phyloP scores from a whole-genome alignment of 2,113 vertebrate species.

The Corythornis cristatus region DNA sequence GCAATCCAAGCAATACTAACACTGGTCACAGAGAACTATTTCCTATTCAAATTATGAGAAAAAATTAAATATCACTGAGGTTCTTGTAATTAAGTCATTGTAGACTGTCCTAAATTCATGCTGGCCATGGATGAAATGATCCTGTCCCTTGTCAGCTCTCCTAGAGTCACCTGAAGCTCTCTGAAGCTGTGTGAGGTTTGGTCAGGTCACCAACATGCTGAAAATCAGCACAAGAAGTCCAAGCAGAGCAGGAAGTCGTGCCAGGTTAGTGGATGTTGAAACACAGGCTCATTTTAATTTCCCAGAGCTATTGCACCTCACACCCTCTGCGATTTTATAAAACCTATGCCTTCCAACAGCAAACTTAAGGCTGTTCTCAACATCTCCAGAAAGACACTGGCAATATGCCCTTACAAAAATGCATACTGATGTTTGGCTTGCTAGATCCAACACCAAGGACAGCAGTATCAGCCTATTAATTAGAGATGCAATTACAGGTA shows the following conservation, averaged over 20 bases:
- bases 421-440: background rate
- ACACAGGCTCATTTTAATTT: background rate
- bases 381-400: background rate
- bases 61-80: background rate
- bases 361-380: background rate
- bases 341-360: background rate
- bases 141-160: background rate
- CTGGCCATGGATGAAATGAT: background rate
- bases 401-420: background rate
- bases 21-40: background rate
- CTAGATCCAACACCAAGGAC: background rate
- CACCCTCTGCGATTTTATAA: background rate
- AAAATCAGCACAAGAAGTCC: background rate
- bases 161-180: background rate
- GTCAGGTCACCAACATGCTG: background rate
- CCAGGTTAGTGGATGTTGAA: background rate
- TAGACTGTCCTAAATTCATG: background rate
- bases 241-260: background rate
- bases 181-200: background rate
- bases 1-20: background rate
- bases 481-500: background rate
- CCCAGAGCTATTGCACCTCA: background rate
- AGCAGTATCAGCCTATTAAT: background rate
- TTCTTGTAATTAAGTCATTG: background rate
- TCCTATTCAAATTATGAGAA: background rate